Percentiles rank a stretch among this genome's conserved stretches.
These are phyloP conservation scores for Ornithorhynchus anatinus DNA, from an alignment of 2,113 vertebrate genomes.

Conservation along the genomic window DNA sequence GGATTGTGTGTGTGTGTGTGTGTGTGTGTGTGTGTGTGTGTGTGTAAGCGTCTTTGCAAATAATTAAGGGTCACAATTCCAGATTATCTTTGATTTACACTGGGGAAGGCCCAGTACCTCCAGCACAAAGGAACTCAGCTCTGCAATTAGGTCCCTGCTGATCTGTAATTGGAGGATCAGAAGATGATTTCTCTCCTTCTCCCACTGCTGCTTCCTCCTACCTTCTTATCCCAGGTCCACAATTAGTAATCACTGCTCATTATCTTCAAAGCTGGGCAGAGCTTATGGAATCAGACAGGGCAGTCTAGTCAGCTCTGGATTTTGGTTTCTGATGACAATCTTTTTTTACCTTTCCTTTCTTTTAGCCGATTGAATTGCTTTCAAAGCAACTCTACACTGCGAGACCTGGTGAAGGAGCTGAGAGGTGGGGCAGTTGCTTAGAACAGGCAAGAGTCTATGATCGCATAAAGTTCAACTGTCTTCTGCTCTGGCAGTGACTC, in stretches of 20 bases:
- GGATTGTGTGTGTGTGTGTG: conserved; percentile 47
- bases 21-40: conserved; percentile 52
- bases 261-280: neutral
- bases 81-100: conserved; percentile 64
- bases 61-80: conserved; percentile 65
- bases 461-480: neutral
- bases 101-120: conserved; percentile 58
- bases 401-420: neutral
- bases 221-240: conserved; percentile 18
- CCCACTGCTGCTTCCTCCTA: conserved; percentile 28
- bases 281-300: neutral
- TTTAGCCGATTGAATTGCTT: neutral
- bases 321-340: neutral
- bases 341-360: neutral
- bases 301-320: neutral
- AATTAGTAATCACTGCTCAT: conserved; percentile 39
- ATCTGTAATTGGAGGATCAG: conserved; percentile 56
- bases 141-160: conserved; percentile 62
- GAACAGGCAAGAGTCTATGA: neutral
- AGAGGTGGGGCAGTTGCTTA: neutral
- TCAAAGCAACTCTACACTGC: neutral
- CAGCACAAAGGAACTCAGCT: conserved; percentile 45
- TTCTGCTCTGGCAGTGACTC: neutral
- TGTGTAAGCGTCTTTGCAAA: conserved; percentile 60
- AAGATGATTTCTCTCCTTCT: conserved; percentile 40